Conservation (phyloP, 1,140 invertebrate genomes). For the Stegodyphus mimosarum region DNA sequence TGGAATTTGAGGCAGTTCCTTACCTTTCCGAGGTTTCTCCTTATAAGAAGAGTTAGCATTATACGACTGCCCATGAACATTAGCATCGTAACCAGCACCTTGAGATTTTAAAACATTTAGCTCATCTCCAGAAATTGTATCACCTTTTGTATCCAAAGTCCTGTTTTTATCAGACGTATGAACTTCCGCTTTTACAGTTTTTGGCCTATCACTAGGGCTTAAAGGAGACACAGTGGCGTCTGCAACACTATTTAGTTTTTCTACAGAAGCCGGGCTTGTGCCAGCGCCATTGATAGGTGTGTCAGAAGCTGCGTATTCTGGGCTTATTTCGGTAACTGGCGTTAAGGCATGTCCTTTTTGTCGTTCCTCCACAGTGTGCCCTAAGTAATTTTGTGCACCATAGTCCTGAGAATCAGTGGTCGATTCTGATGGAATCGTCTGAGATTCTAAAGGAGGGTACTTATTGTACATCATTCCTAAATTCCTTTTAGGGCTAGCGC, state of each 20-base stretch:
- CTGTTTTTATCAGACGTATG: slow-evolving; percentile 11
- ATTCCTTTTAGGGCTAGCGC: slow-evolving; percentile 26
- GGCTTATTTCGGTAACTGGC: slow-evolving; percentile 54
- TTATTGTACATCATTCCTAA: slow-evolving; percentile 1
- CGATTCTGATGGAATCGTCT: neutral
- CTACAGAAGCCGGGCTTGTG: neutral
- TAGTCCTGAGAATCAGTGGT: neutral
- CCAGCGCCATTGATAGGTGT: slow-evolving; percentile 4
- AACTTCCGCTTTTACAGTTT: slow-evolving; percentile 35
- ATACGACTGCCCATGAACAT: neutral
- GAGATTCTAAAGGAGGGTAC: neutral
- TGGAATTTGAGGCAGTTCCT: slow-evolving; percentile 38
- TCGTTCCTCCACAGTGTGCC: slow-evolving; percentile 46
- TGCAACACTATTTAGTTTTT: neutral
- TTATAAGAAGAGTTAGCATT: neutral
- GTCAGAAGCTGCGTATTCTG: slow-evolving; percentile 38
- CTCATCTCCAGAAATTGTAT: neutral
- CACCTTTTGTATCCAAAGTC: neutral
- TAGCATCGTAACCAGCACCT: neutral
- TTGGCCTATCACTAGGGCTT: slow-evolving; percentile 14
- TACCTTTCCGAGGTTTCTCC: neutral
- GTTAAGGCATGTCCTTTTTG: slow-evolving; percentile 50
- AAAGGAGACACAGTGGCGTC: slow-evolving; percentile 22
- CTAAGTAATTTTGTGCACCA: slow-evolving; percentile 19
- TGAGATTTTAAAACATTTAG: neutral